phyloP scores from a whole-genome alignment of 2,113 vertebrate species.

The Poicephalus gulielmi region DNA sequence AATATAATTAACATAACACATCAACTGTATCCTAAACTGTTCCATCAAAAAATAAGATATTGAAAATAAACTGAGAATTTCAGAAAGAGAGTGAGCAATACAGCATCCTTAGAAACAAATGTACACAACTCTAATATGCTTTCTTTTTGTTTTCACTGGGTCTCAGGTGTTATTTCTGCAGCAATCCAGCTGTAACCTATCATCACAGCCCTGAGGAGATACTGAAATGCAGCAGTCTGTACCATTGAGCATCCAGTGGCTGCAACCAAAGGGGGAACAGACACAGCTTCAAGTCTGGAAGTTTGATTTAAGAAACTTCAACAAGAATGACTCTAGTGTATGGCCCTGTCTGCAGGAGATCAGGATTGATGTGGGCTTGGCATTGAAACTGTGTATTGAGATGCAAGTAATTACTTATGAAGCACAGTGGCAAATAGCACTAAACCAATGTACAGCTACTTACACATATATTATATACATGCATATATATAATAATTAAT shows the following conservation, averaged over 20 bases:
- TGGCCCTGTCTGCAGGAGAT: not conserved
- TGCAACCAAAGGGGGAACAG: not conserved
- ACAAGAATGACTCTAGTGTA: not conserved
- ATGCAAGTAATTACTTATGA: not conserved
- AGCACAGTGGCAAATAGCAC: not conserved
- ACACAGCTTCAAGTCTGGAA: not conserved
- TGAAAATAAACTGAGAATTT: not conserved
- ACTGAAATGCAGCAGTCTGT: fast-evolving
- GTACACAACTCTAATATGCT: not conserved
- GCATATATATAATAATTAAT: not conserved
- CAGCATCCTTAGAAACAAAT: not conserved
- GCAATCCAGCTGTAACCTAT: not conserved
- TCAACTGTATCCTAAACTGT: not conserved
- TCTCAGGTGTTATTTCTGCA: not conserved
- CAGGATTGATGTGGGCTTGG: not conserved
- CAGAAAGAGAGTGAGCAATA: not conserved
- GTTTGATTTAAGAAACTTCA: not conserved
- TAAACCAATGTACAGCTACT: not conserved
- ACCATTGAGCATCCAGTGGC: not conserved
- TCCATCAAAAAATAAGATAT: not conserved
- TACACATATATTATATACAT: not conserved
- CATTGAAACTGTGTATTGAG: not conserved
- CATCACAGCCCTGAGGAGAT: not conserved
- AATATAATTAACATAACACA: too few relatives aligned
- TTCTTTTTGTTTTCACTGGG: fast-evolving